phyloP scores from a whole-genome alignment of 2,113 vertebrate genomes.

The Nesoenas mayeri region DNA sequence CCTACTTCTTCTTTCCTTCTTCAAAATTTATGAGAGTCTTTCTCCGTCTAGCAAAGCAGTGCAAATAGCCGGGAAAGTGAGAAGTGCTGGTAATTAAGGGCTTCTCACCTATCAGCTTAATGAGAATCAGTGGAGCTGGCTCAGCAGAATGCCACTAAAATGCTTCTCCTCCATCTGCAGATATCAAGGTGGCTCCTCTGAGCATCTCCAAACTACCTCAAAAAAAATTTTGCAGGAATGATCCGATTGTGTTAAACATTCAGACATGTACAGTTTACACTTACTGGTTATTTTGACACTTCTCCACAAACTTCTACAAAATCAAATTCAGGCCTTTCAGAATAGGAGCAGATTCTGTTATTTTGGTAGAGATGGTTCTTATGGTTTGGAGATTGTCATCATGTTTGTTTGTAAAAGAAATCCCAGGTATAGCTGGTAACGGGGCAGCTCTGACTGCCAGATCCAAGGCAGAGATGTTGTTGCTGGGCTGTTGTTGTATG shows the following conservation, averaged over 20 bases:
- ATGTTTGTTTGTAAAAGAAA: neutral
- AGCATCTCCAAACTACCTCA: neutral
- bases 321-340: neutral
- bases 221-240: no score
- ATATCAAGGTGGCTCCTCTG: neutral
- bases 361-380: neutral
- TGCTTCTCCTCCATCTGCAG: neutral
- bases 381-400: neutral
- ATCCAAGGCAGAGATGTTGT: neutral
- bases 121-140: neutral
- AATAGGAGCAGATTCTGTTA: neutral
- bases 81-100: neutral
- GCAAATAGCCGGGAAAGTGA: neutral
- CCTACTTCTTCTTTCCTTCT: neutral
- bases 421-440: neutral
- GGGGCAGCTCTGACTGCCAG: neutral
- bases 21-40: constrained; percentile 20
- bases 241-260: neutral
- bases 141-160: neutral
- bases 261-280: neutral
- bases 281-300: neutral
- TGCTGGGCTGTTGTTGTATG: neutral
- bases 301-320: neutral
- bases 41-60: neutral
- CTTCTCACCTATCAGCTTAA: neutral